Percentiles rank a stretch among this genome's conserved stretches.
Conservation (phyloP, 1,140 invertebrate species). For the Lysiphlebus fabarum region DNA sequence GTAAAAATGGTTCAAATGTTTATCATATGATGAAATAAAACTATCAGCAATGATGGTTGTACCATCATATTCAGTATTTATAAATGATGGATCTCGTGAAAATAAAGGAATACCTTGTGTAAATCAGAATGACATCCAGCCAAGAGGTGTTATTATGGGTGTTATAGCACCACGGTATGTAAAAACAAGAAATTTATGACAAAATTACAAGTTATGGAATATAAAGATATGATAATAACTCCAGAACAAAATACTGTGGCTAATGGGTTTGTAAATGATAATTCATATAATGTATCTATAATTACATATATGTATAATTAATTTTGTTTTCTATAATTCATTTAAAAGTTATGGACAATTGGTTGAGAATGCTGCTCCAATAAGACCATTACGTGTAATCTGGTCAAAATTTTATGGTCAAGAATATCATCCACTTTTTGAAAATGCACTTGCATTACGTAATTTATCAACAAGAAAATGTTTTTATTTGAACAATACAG, state of each 20-base stretch:
- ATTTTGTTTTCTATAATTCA: constrained; percentile 6
- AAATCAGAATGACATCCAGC: constrained; percentile 41
- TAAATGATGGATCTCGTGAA: constrained; percentile 62
- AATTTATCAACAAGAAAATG: too few species aligned
- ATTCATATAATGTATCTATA: not conserved
- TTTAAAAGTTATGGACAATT: constrained; percentile 28
- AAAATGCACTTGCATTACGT: constrained; percentile 28
- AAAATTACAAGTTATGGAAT: constrained; percentile 56
- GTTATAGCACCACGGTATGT: constrained; percentile 42
- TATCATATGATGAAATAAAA: constrained; percentile 63
- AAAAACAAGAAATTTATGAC: not conserved
- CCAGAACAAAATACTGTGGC: constrained; percentile 53
- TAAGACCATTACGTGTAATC: constrained; percentile 35
- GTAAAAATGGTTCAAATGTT: constrained; percentile 54
- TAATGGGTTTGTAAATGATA: constrained; percentile 44
- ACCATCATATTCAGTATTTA: constrained; percentile 62
- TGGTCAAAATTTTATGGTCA: constrained; percentile 49
- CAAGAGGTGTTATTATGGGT: constrained; percentile 47
- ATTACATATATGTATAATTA: constrained; percentile 4
- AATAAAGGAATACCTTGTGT: constrained; percentile 56
- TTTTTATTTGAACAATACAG: constrained; percentile 30
- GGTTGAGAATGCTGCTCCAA: constrained; percentile 31
- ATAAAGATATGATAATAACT: constrained; percentile 57
- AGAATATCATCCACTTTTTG: constrained; percentile 43
- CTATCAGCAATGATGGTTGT: constrained; percentile 61